A percentile compares a stretch with the other conserved stretches of the same genome.
Conservation (phyloP, 2,797 vertebrate species). For the Pelochelys cantorii region DNA sequence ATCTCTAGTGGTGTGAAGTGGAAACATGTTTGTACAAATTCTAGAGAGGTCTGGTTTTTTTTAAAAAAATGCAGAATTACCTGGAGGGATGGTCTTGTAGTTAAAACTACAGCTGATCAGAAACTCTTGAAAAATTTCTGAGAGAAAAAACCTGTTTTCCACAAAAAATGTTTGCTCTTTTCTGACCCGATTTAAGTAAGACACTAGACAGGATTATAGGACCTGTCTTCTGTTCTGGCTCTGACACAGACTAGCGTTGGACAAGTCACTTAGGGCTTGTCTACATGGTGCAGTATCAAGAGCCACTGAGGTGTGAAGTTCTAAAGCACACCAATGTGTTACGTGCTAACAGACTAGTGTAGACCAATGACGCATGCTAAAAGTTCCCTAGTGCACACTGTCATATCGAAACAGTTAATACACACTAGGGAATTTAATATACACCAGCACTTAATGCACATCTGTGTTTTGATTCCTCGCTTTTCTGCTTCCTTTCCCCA, state of each 20-base stretch:
- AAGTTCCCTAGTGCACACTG: accelerated
- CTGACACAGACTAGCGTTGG: no score
- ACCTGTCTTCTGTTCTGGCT: background rate
- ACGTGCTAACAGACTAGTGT: no score
- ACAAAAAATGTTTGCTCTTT: background rate
- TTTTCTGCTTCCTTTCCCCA: background rate
- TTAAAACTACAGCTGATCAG: background rate
- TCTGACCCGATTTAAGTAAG: background rate
- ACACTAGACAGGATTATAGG: background rate
- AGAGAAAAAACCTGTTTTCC: no score
- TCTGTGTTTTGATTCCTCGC: no score
- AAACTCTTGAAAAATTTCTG: background rate
- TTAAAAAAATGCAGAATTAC: background rate
- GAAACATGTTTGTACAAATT: background rate
- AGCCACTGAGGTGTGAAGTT: no score
- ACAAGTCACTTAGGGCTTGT: no score
- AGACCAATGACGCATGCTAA: no score
- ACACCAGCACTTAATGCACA: no score
- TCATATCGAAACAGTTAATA: no score
- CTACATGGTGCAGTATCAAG: no score
- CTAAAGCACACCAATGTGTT: no score
- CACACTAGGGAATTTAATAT: no score
- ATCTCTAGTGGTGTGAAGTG: background rate
- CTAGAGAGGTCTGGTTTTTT: background rate
- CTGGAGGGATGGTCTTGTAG: background rate